A percentile compares a stretch with the other conserved stretches of the same genome.
phyloP scores from a whole-genome alignment of 1,140 invertebrate species.

The Atta texana region DNA sequence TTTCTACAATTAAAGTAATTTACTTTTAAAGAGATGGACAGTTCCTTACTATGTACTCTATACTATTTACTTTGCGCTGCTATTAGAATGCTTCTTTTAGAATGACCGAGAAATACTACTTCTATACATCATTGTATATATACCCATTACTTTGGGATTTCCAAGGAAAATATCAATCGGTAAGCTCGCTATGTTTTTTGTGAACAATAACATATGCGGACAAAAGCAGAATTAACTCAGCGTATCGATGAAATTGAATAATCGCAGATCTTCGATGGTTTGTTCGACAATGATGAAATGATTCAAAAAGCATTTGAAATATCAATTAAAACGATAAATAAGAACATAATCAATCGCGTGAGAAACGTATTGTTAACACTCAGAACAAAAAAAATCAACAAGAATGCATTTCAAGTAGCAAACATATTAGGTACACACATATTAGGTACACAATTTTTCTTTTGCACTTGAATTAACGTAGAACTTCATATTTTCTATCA shows the following conservation, averaged over 20 bases:
- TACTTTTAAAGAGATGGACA: slow-evolving; percentile 13
- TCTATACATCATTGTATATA: slow-evolving; percentile 42
- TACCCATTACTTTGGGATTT: slow-evolving; percentile 62
- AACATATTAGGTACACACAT: slow-evolving; percentile 59
- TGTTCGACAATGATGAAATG: slow-evolving; percentile 72
- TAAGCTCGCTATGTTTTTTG: slow-evolving; percentile 34
- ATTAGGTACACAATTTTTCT: slow-evolving; percentile 49
- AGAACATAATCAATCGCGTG: slow-evolving; percentile 50
- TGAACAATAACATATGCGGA: neutral
- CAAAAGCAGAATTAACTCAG: neutral
- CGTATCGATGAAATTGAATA: slow-evolving; percentile 8
- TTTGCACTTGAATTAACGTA: neutral
- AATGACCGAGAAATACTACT: slow-evolving; percentile 60
- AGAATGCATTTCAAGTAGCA: slow-evolving; percentile 69
- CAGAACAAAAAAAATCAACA: slow-evolving; percentile 48
- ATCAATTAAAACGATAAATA: slow-evolving; percentile 68
- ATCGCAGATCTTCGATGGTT: slow-evolving; percentile 63
- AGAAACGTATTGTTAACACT: slow-evolving; percentile 44
- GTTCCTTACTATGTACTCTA: neutral
- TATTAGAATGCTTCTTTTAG: slow-evolving; percentile 60
- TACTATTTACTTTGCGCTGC: neutral
- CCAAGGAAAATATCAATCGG: slow-evolving; percentile 58
- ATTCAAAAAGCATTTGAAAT: slow-evolving; percentile 70
- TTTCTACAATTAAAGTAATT: too few species aligned
- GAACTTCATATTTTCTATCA: too few species aligned